Base-by-base conservation (phyloP, 2,888 invertebrate genomes). In the Gisinianus flammeolus region DNA sequence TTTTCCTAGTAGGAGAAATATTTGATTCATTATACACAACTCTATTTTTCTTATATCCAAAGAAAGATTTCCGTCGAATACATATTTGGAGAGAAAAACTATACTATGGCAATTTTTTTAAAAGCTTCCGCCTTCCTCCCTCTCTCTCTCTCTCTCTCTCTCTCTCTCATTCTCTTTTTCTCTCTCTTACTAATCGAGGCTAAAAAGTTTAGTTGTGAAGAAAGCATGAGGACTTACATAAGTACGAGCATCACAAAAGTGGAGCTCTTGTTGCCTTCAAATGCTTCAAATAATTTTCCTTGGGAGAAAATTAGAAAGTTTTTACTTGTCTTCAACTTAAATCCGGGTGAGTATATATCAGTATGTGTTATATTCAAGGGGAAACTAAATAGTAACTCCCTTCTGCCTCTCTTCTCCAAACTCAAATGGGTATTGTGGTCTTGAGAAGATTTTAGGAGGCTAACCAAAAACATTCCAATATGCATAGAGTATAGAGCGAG, bases 61-160 rank as follows among this genome's bases (percentile, higher is more conserved):
- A n/a, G n/a, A n/a, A n/a, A n/a, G n/a, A n/a, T n/a, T n/a, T n/a
- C n/a, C n/a, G n/a, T n/a, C n/a, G n/a, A n/a, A n/a, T n/a, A n/a
- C n/a, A n/a, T n/a, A n/a, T n/a, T n/a, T n/a, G n/a, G n/a, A n/a
- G n/a, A n/a, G n/a, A n/a, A n/a, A n/a, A n/a, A n/a, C n/a, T n/a
- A n/a, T 30, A n/a, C 33, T 33, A 19, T 73, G 44, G 67, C 54
- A 77, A 77, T 71, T 77, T 77, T 71, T 72, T 67, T 71, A 77
- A 77, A 77, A 77, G 66, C 71, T 64, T 71, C 22, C 33, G n/a
- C 56, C 28, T 19, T 70, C 64, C 31, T 30, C n/a, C 10, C 35
- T 35, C 22, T 33, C 8, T 8, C 16, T 58, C 26, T 58, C 10
- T 4, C n/a, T 58, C n/a, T 58, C 5, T 5, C n/a, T 22, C n/a